These are phyloP conservation scores for Poecilobothrus nobilitatus DNA, from an alignment of 2,888 invertebrate genomes.

Conservation along the genomic window DNA sequence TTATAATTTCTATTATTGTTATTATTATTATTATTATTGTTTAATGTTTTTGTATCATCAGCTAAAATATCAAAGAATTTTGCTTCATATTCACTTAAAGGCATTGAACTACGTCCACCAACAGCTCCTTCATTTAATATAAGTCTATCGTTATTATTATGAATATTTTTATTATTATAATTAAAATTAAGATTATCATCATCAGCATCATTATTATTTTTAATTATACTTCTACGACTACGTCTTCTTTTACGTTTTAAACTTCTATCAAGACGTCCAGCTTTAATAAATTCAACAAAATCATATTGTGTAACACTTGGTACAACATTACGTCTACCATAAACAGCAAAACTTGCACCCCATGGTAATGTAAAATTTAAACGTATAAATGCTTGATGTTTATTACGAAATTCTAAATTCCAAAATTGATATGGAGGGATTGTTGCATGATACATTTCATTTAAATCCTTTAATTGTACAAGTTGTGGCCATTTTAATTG, in stretches of 20 bases:
- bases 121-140: slow-evolving; percentile 4
- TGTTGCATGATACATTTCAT: slow-evolving; percentile 72
- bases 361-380: slow-evolving; percentile 85
- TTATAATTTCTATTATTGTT: neutral
- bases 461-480: slow-evolving; percentile 74
- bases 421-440: slow-evolving; percentile 88
- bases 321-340: slow-evolving; percentile 87
- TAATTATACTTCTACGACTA: slow-evolving; percentile 17
- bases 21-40: slow-evolving; percentile 12
- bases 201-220: slow-evolving; percentile 6
- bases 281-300: slow-evolving; percentile 89
- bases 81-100: slow-evolving; percentile 15
- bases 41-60: slow-evolving; percentile 21
- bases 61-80: slow-evolving; percentile 27
- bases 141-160: neutral
- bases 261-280: slow-evolving; percentile 71
- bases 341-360: slow-evolving; percentile 91
- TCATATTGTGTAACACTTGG: slow-evolving; percentile 97
- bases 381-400: slow-evolving; percentile 79
- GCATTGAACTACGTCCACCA: neutral
- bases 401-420: slow-evolving; percentile 87
- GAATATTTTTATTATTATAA: neutral
- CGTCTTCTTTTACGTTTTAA: slow-evolving; percentile 49
- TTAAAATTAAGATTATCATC: neutral
- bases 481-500: slow-evolving; percentile 66